Evolutionary conservation across 2,888 invertebrate genomes (phyloP).

Genomic region (Cerceris rybyensis): DNA sequence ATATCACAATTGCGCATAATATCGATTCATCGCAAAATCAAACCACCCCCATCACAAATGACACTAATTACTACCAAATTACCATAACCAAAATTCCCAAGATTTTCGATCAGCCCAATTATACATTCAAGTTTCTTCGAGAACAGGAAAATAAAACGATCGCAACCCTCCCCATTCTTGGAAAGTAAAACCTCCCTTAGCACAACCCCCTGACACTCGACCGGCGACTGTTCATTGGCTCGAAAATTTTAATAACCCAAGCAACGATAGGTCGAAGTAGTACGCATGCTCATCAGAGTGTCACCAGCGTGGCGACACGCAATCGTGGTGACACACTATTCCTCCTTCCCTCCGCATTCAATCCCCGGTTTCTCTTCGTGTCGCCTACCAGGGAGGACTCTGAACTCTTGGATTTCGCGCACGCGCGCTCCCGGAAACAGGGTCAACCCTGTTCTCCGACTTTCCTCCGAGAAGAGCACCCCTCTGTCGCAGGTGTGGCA

Average conservation of each 20-base stretch:
- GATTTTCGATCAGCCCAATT: no score
- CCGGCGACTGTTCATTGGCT: slow-evolving; percentile 75
- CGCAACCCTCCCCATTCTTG: slow-evolving; percentile 4
- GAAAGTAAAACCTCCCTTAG: slow-evolving; percentile 33
- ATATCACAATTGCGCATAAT: no score
- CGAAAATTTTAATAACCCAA: slow-evolving; percentile 79
- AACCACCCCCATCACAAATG: no score
- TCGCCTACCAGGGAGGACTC: slow-evolving; percentile 60
- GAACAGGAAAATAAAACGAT: not conserved
- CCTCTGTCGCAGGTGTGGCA: slow-evolving; percentile 10
- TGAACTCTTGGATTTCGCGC: slow-evolving; percentile 42
- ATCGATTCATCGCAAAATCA: no score
- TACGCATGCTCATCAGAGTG: slow-evolving; percentile 79
- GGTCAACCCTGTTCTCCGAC: slow-evolving; percentile 19
- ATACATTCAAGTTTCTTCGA: not conserved
- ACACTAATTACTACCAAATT: no score
- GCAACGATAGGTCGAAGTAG: slow-evolving; percentile 78
- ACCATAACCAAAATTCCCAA: no score
- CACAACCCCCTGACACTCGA: slow-evolving; percentile 51
- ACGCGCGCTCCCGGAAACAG: slow-evolving; percentile 41
- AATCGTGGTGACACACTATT: slow-evolving; percentile 67
- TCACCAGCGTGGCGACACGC: slow-evolving; percentile 73
- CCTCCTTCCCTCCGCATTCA: slow-evolving; percentile 44
- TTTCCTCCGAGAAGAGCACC: not conserved
- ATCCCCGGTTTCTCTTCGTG: slow-evolving; percentile 41